Evolutionary conservation across 2,113 vertebrate genomes (phyloP), one percentile per base, ranked within the genome.

Genomic region (Oenanthe oenanthe): DNA sequence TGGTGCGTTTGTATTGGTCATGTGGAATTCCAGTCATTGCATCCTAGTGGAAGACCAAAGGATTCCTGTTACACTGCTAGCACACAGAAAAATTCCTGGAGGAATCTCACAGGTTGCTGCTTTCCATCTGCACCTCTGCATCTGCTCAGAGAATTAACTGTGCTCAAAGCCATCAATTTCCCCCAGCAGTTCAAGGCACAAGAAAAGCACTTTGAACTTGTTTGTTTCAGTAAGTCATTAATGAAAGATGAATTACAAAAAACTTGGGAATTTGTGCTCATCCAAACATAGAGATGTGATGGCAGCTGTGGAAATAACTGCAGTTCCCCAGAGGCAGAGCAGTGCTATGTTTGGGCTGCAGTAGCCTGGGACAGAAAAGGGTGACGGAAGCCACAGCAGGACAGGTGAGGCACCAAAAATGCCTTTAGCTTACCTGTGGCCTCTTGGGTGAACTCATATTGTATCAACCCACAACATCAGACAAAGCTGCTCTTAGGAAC

Each of bases 281-380:
- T 10, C 61, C 48, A 20, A 53, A 51, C 0, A 1, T 22, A 66
- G 19, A 53, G 17, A 28, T 36, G 51, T 3, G 29, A 47, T 0
- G 14, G 61, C 36, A 40, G 32, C 17, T 60, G 29, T 34, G 40
- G 11, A 63, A 40, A 8, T 7, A 29, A 26, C 28, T 29, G 24
- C 29, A 75, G 24, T 0, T 75, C 7, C 54, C 32, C 51, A 26
- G 12, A 73, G 25, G 26, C 36, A 63, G 32, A 80, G 70, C 66
- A 78, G 24, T 8, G 7, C 13, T 3, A 0, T 3, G 15, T 17
- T 6, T 17, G 43, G 40, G 36, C 58, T 85, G 51, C 43, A 40
- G 42, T 5, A 2, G 13, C 13, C n/a, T 9, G 43, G 17, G 34
- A 47, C 13, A 31, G 34, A 62, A 36, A 13, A 57, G 25, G 29